phyloP scores from a whole-genome alignment of 1,140 invertebrate species.

The Drosophila kikkawai region DNA sequence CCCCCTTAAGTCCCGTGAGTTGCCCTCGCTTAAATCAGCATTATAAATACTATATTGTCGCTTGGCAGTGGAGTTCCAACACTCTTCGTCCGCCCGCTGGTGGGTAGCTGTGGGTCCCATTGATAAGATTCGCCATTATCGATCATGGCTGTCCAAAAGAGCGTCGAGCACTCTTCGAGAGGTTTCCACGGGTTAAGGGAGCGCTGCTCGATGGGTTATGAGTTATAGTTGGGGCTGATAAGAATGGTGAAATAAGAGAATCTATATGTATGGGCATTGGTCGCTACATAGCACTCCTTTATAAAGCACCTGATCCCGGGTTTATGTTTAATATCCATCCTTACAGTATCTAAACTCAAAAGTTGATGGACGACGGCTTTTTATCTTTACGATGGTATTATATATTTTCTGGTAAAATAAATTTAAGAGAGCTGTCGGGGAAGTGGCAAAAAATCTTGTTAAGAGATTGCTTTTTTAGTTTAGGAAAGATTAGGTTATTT shows the following conservation, averaged over 20 bases:
- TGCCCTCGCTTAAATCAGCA: slow-evolving; percentile 8
- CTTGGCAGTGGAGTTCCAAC: background rate
- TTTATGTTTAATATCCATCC: slow-evolving; percentile 7
- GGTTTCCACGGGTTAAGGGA: slow-evolving; percentile 41
- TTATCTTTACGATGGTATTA: slow-evolving; percentile 1
- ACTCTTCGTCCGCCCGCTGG: slow-evolving; percentile 20
- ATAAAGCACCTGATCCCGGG: background rate
- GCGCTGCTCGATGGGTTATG: slow-evolving; percentile 14
- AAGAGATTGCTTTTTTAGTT: background rate
- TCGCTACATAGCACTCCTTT: background rate
- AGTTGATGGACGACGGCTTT: background rate
- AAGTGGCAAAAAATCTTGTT: background rate
- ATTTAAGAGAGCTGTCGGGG: slow-evolving; percentile 11
- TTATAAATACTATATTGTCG: slow-evolving; percentile 45
- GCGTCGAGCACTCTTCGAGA: slow-evolving; percentile 38
- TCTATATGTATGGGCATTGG: slow-evolving; percentile 13
- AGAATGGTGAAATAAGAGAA: slow-evolving; percentile 49
- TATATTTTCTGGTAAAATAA: background rate
- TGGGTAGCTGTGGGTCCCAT: background rate
- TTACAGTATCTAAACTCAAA: slow-evolving; percentile 6
- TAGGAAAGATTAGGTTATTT: background rate
- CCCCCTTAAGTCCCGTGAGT: background rate
- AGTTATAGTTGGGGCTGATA: slow-evolving; percentile 12
- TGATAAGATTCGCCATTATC: slow-evolving; percentile 42
- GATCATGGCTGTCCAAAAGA: slow-evolving; percentile 23